A percentile compares a stretch with the other conserved stretches of the same genome.
Conservation (phyloP, 2,113 vertebrate genomes). For the Chascanopsetta lugubris region DNA sequence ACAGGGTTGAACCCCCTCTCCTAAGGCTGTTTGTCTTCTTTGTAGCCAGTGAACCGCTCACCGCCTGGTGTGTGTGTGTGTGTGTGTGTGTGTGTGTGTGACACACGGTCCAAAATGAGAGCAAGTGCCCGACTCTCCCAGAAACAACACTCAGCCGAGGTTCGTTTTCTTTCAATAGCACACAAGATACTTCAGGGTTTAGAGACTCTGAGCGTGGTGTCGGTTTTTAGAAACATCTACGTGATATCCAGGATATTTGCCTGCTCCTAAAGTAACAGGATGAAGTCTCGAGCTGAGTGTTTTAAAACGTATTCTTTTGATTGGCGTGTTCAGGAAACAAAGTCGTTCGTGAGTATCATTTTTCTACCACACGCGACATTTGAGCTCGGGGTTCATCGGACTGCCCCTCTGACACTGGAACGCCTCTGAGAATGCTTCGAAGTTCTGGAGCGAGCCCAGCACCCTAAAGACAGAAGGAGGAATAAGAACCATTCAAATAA, state of each 20-base stretch:
- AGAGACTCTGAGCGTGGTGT: not conserved
- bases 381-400: conserved; percentile 87
- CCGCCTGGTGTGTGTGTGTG: not conserved
- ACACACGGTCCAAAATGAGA: conserved; percentile 29
- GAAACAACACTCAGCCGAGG: conserved; percentile 37
- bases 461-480: conserved; percentile 82
- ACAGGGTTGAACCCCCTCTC: not conserved
- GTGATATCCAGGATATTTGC: conserved; percentile 21
- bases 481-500: conserved; percentile 17
- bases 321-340: conserved; percentile 47
- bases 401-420: conserved; percentile 88
- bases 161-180: conserved; percentile 22
- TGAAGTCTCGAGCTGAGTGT: conserved; percentile 42
- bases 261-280: conserved; percentile 32
- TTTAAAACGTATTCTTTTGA: conserved; percentile 47
- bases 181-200: not conserved
- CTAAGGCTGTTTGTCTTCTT: conserved; percentile 28
- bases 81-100: no score
- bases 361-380: conserved; percentile 92
- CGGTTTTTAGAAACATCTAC: conserved; percentile 22
- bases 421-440: conserved; percentile 90
- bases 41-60: conserved; percentile 5
- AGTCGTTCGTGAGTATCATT: conserved; percentile 10
- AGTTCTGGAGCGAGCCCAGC: conserved; percentile 94
- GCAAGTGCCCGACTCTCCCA: conserved; percentile 31